Conservation (phyloP, 2,888 invertebrate species). For the Metallyticus violacea region DNA sequence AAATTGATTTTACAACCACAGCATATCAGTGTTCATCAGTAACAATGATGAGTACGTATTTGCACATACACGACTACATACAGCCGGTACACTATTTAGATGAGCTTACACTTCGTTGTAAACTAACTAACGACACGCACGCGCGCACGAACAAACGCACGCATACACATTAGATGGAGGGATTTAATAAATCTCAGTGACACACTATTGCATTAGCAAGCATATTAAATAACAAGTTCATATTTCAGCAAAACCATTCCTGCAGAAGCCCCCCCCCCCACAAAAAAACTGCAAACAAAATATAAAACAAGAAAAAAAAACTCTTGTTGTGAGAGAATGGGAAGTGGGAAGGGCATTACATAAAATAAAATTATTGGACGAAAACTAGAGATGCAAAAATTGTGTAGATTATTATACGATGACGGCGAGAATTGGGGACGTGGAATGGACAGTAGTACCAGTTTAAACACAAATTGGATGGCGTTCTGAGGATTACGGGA, state of each 20-base stretch:
- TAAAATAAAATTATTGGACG: background rate
- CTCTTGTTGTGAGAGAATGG: background rate
- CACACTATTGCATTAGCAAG: background rate
- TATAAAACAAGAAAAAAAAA: background rate
- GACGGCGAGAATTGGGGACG: background rate
- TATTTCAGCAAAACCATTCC: background rate
- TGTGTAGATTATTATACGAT: background rate
- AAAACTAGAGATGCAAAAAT: background rate
- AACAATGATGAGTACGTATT: background rate
- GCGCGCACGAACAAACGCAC: background rate
- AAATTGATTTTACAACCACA: background rate
- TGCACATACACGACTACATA: no score
- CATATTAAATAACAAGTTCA: background rate
- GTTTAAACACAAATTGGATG: background rate
- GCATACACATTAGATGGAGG: background rate
- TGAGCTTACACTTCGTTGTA: background rate
- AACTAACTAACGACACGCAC: background rate
- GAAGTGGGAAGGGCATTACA: background rate
- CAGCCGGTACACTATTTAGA: background rate
- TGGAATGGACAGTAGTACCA: background rate
- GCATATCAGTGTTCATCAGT: background rate
- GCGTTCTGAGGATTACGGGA: background rate
- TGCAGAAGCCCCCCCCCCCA: background rate
- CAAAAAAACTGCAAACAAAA: background rate
- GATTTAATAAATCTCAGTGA: background rate